Conservation (phyloP, 2,797 vertebrate species). For the Neopelma chrysocephalum region DNA sequence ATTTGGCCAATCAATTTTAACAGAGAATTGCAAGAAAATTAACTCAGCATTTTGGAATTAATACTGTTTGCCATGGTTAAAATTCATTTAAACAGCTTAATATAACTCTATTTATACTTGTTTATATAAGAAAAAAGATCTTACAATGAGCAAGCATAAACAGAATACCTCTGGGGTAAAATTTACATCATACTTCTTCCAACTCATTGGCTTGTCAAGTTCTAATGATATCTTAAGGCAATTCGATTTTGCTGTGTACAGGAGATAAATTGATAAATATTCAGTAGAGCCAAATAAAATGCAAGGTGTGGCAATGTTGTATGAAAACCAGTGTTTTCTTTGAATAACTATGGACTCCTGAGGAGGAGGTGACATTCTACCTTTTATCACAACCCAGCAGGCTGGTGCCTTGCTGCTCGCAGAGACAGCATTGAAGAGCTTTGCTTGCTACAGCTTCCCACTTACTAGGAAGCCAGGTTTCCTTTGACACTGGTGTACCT, state of each 20-base stretch:
- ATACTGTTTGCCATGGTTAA: not conserved
- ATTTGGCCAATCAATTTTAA: not conserved
- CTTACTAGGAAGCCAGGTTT: not conserved
- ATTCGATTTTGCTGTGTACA: not conserved
- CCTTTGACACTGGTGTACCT: not conserved
- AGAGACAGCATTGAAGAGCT: not conserved
- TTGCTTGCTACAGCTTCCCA: not conserved
- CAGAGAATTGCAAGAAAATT: not conserved
- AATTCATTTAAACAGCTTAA: not conserved
- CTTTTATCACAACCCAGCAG: not conserved
- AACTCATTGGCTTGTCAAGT: not conserved
- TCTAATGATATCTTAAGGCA: not conserved
- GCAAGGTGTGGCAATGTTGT: not conserved
- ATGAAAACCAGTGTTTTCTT: not conserved
- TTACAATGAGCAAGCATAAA: not conserved
- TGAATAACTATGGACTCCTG: not conserved
- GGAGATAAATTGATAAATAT: not conserved
- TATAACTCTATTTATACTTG: not conserved
- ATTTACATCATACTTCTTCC: not conserved
- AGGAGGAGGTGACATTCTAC: not conserved
- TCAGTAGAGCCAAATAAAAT: not conserved
- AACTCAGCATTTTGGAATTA: not conserved
- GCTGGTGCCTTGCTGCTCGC: rapidly evolving
- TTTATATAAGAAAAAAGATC: not conserved
- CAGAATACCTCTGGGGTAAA: not conserved